phyloP scores from a whole-genome alignment of 2,113 vertebrate species.

The Malurus cyaneus region DNA sequence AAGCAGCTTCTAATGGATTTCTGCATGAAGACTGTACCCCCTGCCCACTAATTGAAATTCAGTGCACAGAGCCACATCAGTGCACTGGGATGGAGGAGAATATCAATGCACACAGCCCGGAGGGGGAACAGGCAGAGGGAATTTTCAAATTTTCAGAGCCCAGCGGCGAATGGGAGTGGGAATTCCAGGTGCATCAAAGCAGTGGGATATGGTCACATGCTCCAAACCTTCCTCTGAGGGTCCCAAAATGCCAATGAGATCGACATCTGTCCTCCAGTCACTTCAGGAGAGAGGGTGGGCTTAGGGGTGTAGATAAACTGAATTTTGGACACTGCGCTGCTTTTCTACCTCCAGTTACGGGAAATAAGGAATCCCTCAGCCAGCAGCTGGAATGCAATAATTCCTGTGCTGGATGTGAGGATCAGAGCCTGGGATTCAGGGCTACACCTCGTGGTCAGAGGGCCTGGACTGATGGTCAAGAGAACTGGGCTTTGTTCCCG shows the following conservation, averaged over 20 bases:
- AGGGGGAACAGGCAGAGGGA: background rate
- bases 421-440: background rate
- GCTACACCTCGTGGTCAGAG: background rate
- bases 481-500: background rate
- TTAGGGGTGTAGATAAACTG: background rate
- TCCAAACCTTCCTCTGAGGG: background rate
- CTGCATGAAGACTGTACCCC: background rate
- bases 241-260: background rate
- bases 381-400: background rate
- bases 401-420: background rate
- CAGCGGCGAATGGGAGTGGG: background rate
- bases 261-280: background rate
- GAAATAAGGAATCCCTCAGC: background rate
- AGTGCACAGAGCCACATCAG: conserved; percentile 22
- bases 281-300: background rate
- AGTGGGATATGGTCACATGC: background rate
- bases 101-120: conserved; percentile 23
- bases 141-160: background rate
- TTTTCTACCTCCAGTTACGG: fast-evolving
- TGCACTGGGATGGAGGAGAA: conserved; percentile 36
- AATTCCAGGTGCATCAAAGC: background rate
- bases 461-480: background rate
- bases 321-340: background rate
- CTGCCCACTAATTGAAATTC: conserved; percentile 53
- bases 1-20: conserved; percentile 17